Percentiles rank a stretch among this genome's conserved stretches.
Conservation (phyloP, 2,888 invertebrate genomes). For the Netelia inedita region DNA sequence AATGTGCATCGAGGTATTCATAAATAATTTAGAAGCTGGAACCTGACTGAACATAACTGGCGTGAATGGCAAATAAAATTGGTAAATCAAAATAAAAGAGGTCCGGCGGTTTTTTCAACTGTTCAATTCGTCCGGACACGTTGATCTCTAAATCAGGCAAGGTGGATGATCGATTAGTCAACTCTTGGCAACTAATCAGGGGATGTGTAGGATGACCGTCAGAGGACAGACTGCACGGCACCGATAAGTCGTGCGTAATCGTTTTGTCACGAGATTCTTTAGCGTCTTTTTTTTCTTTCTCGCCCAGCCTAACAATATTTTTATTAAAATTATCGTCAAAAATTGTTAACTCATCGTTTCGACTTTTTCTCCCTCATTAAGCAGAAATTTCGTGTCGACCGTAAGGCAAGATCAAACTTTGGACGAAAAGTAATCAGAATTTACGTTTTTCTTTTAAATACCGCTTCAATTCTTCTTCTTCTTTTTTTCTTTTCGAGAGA, state of each 20-base stretch:
- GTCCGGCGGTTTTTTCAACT: slow-evolving; percentile 23
- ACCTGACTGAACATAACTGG: neutral
- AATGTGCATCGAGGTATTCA: neutral
- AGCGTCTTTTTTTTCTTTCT: neutral
- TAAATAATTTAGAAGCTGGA: neutral
- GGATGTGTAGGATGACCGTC: slow-evolving; percentile 33
- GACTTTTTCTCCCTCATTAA: neutral
- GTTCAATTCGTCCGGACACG: slow-evolving; percentile 2
- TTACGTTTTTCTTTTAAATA: neutral
- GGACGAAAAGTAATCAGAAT: neutral
- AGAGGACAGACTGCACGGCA: slow-evolving; percentile 78
- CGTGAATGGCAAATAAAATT: neutral
- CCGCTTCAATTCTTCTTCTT: neutral
- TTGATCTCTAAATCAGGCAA: slow-evolving; percentile 59
- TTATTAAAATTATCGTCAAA: neutral
- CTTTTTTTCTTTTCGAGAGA: neutral
- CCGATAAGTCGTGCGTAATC: slow-evolving; percentile 66
- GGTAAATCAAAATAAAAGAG: slow-evolving; percentile 40
- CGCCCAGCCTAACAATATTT: neutral
- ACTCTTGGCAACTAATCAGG: slow-evolving; percentile 58
- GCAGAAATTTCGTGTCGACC: neutral
- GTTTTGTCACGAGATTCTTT: slow-evolving; percentile 24
- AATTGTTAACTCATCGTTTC: neutral
- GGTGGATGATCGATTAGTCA: slow-evolving; percentile 63
- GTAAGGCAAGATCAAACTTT: neutral